Evolutionary conservation across 2,113 vertebrate species (phyloP).

Genomic region (Nymphicus hollandicus): DNA sequence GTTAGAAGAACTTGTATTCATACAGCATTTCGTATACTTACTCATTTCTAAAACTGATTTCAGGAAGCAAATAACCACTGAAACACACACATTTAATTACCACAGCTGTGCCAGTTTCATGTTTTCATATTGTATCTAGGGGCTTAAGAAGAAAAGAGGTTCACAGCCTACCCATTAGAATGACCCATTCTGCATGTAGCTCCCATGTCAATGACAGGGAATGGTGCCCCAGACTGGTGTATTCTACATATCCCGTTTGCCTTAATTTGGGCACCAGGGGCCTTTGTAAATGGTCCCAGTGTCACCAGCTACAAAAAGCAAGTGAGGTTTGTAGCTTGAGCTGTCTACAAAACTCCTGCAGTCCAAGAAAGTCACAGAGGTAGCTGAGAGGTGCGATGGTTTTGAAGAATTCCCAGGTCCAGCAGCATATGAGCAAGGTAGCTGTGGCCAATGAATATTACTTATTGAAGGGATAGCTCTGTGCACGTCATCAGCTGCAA

Average conservation of each 20-base stretch:
- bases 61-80: neutral
- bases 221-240: neutral
- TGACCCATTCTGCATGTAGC: neutral
- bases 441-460: neutral
- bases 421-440: neutral
- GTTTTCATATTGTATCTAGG: neutral
- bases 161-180: accelerated
- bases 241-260: neutral
- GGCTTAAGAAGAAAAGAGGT: neutral
- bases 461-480: neutral
- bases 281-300: neutral
- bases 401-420: neutral
- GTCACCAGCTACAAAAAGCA: neutral
- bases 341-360: neutral
- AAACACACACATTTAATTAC: neutral
- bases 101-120: neutral
- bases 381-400: neutral
- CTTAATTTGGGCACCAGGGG: neutral
- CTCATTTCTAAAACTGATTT: neutral
- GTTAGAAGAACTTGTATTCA: neutral
- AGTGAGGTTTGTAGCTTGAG: neutral
- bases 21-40: neutral
- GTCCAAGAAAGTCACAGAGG: neutral
- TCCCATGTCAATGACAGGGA: neutral
- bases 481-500: neutral